phyloP scores from a whole-genome alignment of 2,113 vertebrate genomes.

The Ovis aries region ARS-UI_Ramb_v3.0 NC_056057.1:39244001-39244500 shows the following conservation, averaged over 20 bases:
- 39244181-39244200: conserved; percentile 55
- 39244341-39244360: conserved; percentile 66
- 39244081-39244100: conserved; percentile 64
- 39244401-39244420: conserved; percentile 59
- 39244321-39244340: conserved; percentile 48
- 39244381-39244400: conserved; percentile 65
- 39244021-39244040: conserved; percentile 68
- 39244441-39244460: background rate
- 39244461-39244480: background rate
- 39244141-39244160: conserved; percentile 38
- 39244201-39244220: conserved; percentile 52
- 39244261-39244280: conserved; percentile 33
- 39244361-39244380: conserved; percentile 62
- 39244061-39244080: conserved; percentile 63
- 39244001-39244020: conserved; percentile 73
- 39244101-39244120: conserved; percentile 41
- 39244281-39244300: conserved; percentile 48
- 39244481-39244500: background rate
- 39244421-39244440: background rate
- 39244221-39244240: conserved; percentile 40
- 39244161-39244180: conserved; percentile 55
- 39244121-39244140: conserved; percentile 29
- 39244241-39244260: conserved; percentile 39
- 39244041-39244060: conserved; percentile 55
- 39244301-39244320: conserved; percentile 68